A percentile compares a stretch with the other conserved stretches of the same genome.
Conservation (phyloP, 2,113 vertebrate genomes). For the Sphyrna mokarran region DNA sequence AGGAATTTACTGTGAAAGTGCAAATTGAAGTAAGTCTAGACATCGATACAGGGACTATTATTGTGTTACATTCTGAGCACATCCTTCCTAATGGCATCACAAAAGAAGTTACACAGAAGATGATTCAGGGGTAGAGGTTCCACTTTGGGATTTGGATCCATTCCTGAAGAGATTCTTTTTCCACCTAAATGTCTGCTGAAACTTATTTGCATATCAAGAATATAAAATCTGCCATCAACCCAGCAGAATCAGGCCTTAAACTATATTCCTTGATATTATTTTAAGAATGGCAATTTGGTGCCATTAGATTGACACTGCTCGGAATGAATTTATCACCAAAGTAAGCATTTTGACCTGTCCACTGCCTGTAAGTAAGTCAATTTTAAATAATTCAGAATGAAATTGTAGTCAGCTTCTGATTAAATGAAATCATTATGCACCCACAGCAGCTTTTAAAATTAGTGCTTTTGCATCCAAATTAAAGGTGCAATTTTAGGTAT, state of each 20-base stretch:
- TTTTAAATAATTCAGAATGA: neutral
- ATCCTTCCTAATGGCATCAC: neutral
- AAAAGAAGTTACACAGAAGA: neutral
- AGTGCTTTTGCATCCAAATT: neutral
- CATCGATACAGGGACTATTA: neutral
- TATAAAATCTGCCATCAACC: neutral
- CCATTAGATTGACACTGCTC: neutral
- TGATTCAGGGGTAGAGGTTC: neutral
- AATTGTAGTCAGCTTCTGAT: neutral
- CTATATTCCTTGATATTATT: neutral
- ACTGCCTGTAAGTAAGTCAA: neutral
- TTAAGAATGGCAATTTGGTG: neutral
- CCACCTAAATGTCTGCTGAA: neutral
- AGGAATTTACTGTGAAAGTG: neutral
- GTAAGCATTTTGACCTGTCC: neutral
- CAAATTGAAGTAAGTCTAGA: neutral
- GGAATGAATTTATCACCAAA: neutral
- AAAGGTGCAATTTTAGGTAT: neutral
- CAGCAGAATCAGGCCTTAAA: neutral
- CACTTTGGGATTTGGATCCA: neutral
- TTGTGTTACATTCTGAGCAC: neutral
- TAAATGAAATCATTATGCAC: neutral
- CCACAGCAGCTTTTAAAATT: neutral
- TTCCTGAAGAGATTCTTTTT: too few species aligned
- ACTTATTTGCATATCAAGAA: neutral